A percentile compares a stretch with the other conserved stretches of the same genome.
phyloP scores from a whole-genome alignment of 2,113 vertebrate species.

The Barbus barbus region DNA sequence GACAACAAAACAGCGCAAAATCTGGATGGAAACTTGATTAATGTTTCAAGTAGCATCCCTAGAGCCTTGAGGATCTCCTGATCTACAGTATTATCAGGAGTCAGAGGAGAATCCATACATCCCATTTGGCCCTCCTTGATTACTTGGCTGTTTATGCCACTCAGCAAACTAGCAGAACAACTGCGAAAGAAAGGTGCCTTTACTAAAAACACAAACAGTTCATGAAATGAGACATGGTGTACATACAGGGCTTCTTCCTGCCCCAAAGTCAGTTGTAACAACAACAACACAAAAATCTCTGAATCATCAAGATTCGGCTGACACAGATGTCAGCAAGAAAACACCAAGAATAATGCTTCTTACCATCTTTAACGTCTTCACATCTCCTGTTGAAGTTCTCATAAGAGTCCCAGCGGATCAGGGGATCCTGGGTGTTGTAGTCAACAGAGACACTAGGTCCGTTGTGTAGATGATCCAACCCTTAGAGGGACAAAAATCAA shows the following conservation, averaged over 20 bases:
- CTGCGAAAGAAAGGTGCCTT: neutral
- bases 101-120: neutral
- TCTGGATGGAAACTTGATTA: too few species aligned
- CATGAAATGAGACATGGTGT: neutral
- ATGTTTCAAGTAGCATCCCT: neutral
- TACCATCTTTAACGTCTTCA: slow-evolving; percentile 79
- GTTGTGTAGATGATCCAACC: slow-evolving; percentile 91
- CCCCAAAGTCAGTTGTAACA: neutral
- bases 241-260: neutral
- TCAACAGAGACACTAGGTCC: slow-evolving; percentile 93
- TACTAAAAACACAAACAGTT: neutral
- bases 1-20: too few species aligned
- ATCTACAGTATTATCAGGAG: neutral
- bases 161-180: neutral
- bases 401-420: slow-evolving; percentile 96
- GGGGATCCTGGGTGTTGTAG: slow-evolving; percentile 91
- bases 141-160: neutral
- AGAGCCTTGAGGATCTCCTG: neutral
- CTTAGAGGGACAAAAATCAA: slow-evolving; percentile 64
- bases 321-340: neutral
- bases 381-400: slow-evolving; percentile 84
- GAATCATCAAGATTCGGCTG: neutral
- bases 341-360: slow-evolving; percentile 36
- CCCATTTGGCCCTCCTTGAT: neutral
- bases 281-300: neutral